Conservation (phyloP, 2,888 invertebrate species). For the Ditylenchus weischeri region DNA sequence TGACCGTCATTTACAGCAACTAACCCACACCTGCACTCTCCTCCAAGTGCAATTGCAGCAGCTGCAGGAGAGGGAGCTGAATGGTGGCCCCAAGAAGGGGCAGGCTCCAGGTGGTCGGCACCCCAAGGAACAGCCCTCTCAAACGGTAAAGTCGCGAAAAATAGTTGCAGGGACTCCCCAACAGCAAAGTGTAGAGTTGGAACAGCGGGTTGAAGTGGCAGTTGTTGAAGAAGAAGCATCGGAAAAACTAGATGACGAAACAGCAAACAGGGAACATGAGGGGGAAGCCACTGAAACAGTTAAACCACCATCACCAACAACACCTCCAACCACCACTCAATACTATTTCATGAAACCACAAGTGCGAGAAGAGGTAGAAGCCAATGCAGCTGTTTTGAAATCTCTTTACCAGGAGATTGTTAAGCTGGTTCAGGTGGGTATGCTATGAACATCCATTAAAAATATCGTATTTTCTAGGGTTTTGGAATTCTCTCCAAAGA, state of each 20-base stretch:
- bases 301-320: background rate
- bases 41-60: slow-evolving; percentile 42
- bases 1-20: slow-evolving; percentile 49
- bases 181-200: slow-evolving; percentile 5
- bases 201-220: slow-evolving; percentile 2
- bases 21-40: slow-evolving; percentile 48
- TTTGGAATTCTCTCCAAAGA: too few species aligned
- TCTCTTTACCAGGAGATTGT: slow-evolving; percentile 18
- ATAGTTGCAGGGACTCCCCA: background rate
- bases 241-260: slow-evolving; percentile 14
- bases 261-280: slow-evolving; percentile 9
- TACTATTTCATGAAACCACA: slow-evolving; percentile 16
- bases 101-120: background rate
- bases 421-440: slow-evolving; percentile 11
- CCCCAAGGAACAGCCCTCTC: background rate
- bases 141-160: slow-evolving; percentile 14
- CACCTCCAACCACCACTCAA: too few species aligned
- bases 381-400: slow-evolving; percentile 15
- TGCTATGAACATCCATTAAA: background rate
- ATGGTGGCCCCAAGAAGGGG: slow-evolving; percentile 2
- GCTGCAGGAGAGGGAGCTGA: slow-evolving; percentile 10
- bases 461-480: too few species aligned
- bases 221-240: background rate
- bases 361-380: slow-evolving; percentile 8
- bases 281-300: slow-evolving; percentile 10